phyloP scores from a whole-genome alignment of 2,888 invertebrate genomes.

The Brachypterus glaber region DNA sequence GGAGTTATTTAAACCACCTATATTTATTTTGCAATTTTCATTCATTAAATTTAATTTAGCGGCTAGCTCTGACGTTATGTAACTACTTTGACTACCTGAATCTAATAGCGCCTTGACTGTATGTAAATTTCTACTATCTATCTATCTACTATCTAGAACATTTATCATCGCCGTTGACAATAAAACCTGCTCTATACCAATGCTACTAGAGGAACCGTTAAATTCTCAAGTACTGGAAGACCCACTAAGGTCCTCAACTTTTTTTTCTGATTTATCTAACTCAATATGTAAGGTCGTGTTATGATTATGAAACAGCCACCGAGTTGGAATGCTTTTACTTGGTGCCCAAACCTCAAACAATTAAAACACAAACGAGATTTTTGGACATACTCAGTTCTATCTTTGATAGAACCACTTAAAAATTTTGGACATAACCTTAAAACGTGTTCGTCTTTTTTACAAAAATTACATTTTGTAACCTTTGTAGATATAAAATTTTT shows the following conservation, averaged over 20 bases:
- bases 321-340: neutral
- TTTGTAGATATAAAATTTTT: too few species aligned
- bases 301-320: slow-evolving; percentile 5
- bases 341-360: slow-evolving; percentile 3
- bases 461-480: too few species aligned
- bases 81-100: slow-evolving; percentile 7
- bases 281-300: slow-evolving; percentile 8
- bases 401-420: slow-evolving; percentile 4
- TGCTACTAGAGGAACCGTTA: too few species aligned
- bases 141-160: neutral
- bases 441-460: slow-evolving; percentile 7
- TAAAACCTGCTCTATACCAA: too few species aligned
- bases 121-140: neutral
- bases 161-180: slow-evolving; percentile 6
- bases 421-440: slow-evolving; percentile 10
- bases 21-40: too few species aligned
- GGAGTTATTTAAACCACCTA: too few species aligned
- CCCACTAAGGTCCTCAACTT: too few species aligned
- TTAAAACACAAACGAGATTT: slow-evolving; percentile 5
- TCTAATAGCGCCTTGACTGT: slow-evolving; percentile 6
- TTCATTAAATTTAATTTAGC: slow-evolving; percentile 1
- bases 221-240: too few species aligned
- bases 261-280: too few species aligned
- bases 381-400: neutral
- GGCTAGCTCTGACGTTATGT: slow-evolving; percentile 4